These are phyloP conservation scores for Caenorhabditis drosophilae DNA, from an alignment of 2,888 invertebrate species.

Conservation along the genomic window DNA sequence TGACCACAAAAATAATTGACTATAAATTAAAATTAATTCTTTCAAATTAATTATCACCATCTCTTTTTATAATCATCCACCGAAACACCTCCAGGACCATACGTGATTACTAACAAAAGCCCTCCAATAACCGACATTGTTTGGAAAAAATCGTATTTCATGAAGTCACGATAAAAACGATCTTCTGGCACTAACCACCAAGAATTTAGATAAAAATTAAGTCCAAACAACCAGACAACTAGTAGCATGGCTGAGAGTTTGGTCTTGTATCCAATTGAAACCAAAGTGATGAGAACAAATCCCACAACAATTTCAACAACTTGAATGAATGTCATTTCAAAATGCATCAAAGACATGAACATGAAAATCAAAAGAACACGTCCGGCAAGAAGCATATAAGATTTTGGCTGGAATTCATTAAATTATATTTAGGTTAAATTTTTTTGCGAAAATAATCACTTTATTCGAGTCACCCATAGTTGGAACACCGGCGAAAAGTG, in stretches of 20 bases:
- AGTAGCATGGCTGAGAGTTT: conserved; percentile 94
- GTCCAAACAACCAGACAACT: conserved; percentile 81
- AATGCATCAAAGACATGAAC: conserved; percentile 93
- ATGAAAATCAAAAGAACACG: conserved; percentile 94
- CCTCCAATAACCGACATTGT: conserved; percentile 96
- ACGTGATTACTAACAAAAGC: conserved; percentile 92
- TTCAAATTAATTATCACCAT: too few relatives aligned
- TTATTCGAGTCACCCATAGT: conserved; percentile 75
- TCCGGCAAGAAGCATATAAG: conserved; percentile 92
- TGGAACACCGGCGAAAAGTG: conserved; percentile 87
- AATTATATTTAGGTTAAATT: not conserved
- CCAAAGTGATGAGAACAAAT: conserved; percentile 89
- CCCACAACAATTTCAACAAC: conserved; percentile 82
- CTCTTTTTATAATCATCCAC: conserved; percentile 99
- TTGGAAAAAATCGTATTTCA: conserved; percentile 97
- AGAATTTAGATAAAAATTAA: conserved; percentile 96
- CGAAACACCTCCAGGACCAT: conserved; percentile 97
- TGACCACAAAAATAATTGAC: too few relatives aligned
- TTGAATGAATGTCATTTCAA: conserved; percentile 85
- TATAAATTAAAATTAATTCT: too few relatives aligned
- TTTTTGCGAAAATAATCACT: conserved; percentile 2
- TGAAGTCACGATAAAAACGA: conserved; percentile 95
- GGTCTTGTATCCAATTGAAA: conserved; percentile 96
- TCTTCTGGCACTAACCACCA: conserved; percentile 96
- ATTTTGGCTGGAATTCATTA: conserved; percentile 84